Evolutionary conservation across 1,140 invertebrate genomes (phyloP), one percentile per base, ranked within the genome.

Genomic region (Caerostris darwini): DNA sequence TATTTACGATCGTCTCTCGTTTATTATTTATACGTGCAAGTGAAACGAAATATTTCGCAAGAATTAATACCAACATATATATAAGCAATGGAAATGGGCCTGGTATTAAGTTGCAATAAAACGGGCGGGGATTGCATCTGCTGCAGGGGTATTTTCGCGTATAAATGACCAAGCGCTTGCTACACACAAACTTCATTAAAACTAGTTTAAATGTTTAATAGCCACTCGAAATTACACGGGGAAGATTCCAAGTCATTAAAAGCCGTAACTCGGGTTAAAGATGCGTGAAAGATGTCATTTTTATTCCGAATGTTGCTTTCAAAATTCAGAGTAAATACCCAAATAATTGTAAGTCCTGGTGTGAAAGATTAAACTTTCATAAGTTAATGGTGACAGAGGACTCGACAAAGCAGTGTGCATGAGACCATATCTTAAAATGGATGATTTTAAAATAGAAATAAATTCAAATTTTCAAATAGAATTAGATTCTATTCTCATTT

Each of bases 131-230:
- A 34, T 53, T 77, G 34, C 34, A 12, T 50, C 34, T 77, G 8
- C 34, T 77, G 50, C 71, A 53, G 34, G 34, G 34, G 34, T 77
- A 77, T 77, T 77, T 77, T 50, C 19, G 71, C 50, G 34, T 77
- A 50, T 50, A 77, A 77, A 77, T 77, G 71, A 77, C 71, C 71
- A 77, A 77, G 14, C 34, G 8, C 34, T 77, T 53, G 71, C 71
- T 77, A 77, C 71, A 8, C 14, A 50, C 69, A 77, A 67, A 77
- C 71, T 77, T 77, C 71, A 77, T 77, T 77, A 50, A 77, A 77
- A 77, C 71, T 77, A 77, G 71, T 77, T 77, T 77, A 77, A 77
- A 77, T 77, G 71, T 34, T 77, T 77, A 77, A 77, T 50, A 50
- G 71, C 71, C 50, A 50, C 71, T 77, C 69, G 71, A 77, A 77